Base-by-base conservation (phyloP, 2,113 vertebrate species). In the Phylloscopus trochiloides region DNA sequence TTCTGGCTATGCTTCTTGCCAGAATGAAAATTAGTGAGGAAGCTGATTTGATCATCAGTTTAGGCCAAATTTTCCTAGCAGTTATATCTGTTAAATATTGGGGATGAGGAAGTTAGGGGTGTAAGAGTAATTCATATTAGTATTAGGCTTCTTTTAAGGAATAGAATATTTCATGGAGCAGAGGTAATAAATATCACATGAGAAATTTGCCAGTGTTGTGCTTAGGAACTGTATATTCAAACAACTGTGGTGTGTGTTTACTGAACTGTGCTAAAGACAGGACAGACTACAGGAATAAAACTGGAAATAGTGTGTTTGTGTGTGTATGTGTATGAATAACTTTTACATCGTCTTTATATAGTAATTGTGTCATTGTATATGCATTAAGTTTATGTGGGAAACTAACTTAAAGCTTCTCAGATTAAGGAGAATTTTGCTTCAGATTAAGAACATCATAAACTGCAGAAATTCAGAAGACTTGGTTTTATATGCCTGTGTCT, bases 21-120 rank as follows among this genome's bases (percentile, higher is more conserved):
- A 17, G 90, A 65, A 42, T 94, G 24, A 78, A 95, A 92, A 94
- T 59, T 83, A 79, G 63, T 55, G 48, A 47, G 75, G 79, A 94
- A 78, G n/a, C 10, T 76, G 83, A 83, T 88, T 79, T 26, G 15
- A 77, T 92, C 54, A 54, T 85, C 28, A 66, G 42, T 43, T 94
- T 36, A 66, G 71, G 29, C 17, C 10, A 10, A 47, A 43, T 77
- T 91, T 70, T 81, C 31, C 34, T 81, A 38, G 38, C 38, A 84
- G 21, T 79, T 94, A 22, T 48, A 48, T 7, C 17, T 4, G 10
- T 70, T 79, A 73, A 80, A 67, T 83, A 43, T 34, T 19, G 6
- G 36, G 6, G 6, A 31, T 82, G 20, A 32, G 12, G 47, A 90
- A 31, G 45, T 70, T 40, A 47, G 67, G 19, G 26, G 8, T 7